These are phyloP conservation scores for Phragmatobia fuliginosa DNA, from an alignment of 2,888 invertebrate species.

Conservation along the genomic window DNA sequence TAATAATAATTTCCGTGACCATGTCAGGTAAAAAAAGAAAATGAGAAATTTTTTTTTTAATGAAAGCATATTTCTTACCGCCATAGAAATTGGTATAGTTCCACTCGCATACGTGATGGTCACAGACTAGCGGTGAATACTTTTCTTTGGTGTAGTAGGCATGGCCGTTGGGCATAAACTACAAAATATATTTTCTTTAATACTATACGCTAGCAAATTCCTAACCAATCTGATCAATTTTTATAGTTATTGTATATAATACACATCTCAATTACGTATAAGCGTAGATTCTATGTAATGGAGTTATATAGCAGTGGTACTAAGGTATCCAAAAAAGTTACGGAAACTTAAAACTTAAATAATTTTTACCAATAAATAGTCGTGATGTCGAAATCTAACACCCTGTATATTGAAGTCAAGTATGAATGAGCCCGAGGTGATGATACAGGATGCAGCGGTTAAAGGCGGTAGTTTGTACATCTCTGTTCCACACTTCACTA, in stretches of 20 bases:
- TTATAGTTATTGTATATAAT: neutral
- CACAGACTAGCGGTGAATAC: conserved; percentile 68
- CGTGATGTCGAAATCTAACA: conserved; percentile 75
- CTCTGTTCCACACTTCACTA: conserved; percentile 80
- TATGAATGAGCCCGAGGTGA: conserved; percentile 80
- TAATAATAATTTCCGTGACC: too few relatives aligned
- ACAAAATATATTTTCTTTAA: conserved; percentile 29
- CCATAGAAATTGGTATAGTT: conserved; percentile 81
- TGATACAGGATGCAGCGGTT: conserved; percentile 78
- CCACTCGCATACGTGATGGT: conserved; percentile 83
- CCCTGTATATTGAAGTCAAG: conserved; percentile 83
- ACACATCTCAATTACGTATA: neutral
- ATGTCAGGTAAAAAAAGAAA: too few relatives aligned
- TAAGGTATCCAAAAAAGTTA: neutral
- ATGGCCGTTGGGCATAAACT: conserved; percentile 76
- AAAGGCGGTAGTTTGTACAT: conserved; percentile 81
- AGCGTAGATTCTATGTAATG: neutral
- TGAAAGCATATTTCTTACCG: conserved; percentile 55
- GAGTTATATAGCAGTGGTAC: neutral
- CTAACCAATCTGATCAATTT: too few relatives aligned
- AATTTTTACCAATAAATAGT: conserved; percentile 71
- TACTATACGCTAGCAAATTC: too few relatives aligned
- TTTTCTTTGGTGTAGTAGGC: conserved; percentile 78
- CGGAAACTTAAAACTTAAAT: neutral
- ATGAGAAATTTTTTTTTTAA: too few relatives aligned